phyloP scores from a whole-genome alignment of 1,140 invertebrate genomes.

The Atta cephalotes region DNA sequence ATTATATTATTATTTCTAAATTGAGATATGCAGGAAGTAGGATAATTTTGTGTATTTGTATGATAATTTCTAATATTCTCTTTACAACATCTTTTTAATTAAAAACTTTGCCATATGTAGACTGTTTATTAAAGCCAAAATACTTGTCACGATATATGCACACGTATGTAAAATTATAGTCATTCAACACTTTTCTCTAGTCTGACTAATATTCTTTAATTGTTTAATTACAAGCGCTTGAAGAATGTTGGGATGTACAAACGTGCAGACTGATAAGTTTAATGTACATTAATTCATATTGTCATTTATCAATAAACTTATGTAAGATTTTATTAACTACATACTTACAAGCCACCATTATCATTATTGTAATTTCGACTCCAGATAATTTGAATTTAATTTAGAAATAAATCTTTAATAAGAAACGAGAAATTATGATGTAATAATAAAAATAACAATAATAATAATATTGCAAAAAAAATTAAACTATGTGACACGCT shows the following conservation, averaged over 20 bases:
- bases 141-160: neutral
- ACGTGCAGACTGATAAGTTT: conserved; percentile 45
- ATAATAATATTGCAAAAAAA: neutral
- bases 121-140: neutral
- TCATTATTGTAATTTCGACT: neutral
- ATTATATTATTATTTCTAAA: neutral
- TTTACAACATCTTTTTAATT: conserved; percentile 38
- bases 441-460: conserved; percentile 3
- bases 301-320: conserved; percentile 17
- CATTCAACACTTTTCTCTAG: conserved; percentile 8
- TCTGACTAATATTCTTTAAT: conserved; percentile 5
- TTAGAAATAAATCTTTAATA: neutral
- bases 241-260: neutral
- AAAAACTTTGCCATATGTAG: conserved; percentile 13
- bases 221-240: neutral
- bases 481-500: neutral
- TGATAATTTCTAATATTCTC: conserved; percentile 11
- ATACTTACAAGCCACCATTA: neutral
- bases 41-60: neutral
- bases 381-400: neutral
- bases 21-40: neutral
- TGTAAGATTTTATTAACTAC: neutral
- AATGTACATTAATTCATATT: conserved; percentile 25
- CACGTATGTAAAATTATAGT: neutral
- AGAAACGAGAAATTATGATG: conserved; percentile 1